These are phyloP conservation scores for Lutraria rhynchaena DNA, from an alignment of 1,140 invertebrate genomes.

Conservation along the genomic window DNA sequence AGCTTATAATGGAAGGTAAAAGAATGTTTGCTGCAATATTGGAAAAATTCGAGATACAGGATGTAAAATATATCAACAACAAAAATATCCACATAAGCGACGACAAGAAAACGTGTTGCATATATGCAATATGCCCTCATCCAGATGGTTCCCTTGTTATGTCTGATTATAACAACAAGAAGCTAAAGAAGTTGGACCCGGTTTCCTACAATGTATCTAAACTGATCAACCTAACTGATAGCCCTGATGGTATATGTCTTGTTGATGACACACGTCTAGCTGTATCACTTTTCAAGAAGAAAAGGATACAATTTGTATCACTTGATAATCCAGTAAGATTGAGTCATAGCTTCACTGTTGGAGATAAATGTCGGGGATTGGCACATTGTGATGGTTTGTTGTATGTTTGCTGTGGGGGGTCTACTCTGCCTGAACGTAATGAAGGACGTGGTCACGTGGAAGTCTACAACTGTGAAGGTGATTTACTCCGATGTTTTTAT, in stretches of 20 bases:
- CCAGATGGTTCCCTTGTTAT: not conserved
- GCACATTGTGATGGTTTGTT: no score
- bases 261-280: no score
- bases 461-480: not conserved
- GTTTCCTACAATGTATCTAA: not conserved
- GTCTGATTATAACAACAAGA: not conserved
- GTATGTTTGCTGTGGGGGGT: conserved; percentile 3
- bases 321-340: not conserved
- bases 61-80: not conserved
- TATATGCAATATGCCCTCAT: no score
- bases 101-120: no score
- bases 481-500: not conserved
- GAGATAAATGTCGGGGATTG: not conserved
- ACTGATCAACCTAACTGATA: not conserved
- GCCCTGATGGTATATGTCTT: not conserved
- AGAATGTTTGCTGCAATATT: not conserved
- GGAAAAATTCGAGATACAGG: not conserved
- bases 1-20: not conserved
- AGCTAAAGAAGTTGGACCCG: no score
- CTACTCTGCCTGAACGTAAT: not conserved
- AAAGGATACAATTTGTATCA: not conserved
- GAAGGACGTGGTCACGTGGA: not conserved
- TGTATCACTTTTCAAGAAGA: not conserved
- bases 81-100: not conserved
- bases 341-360: not conserved